phyloP scores from a whole-genome alignment of 2,797 vertebrate genomes.

The Acanthiza pusilla region DNA sequence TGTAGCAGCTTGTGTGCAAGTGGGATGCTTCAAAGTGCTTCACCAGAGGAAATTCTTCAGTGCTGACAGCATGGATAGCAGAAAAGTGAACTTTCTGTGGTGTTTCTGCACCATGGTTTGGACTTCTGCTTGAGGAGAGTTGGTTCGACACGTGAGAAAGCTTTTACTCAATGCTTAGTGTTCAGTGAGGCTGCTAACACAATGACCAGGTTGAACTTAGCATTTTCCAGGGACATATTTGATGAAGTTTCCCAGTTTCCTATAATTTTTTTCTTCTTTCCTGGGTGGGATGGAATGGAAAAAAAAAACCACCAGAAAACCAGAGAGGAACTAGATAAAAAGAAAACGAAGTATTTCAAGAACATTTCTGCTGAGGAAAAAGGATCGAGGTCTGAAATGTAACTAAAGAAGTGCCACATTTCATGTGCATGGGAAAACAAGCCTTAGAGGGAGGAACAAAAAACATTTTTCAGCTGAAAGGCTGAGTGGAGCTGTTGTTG shows the following conservation, averaged over 20 bases:
- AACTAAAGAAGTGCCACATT: not conserved
- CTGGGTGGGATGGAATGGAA: not conserved
- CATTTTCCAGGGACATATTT: not conserved
- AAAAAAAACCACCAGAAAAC: not conserved
- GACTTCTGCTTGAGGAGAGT: not conserved
- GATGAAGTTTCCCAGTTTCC: not conserved
- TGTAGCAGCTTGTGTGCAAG: constrained; percentile 25
- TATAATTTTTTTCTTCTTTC: not conserved
- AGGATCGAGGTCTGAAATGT: not conserved
- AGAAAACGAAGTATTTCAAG: not conserved
- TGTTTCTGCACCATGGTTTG: not conserved
- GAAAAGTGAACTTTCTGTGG: not conserved
- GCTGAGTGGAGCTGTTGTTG: not conserved
- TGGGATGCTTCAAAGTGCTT: not conserved
- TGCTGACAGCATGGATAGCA: not conserved
- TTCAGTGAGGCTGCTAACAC: not conserved
- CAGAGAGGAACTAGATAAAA: not conserved
- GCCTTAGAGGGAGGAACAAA: not conserved
- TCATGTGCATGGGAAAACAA: not conserved
- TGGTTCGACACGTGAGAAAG: not conserved
- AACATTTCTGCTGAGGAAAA: not conserved
- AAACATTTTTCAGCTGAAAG: not conserved
- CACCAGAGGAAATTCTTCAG: not conserved
- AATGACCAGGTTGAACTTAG: not conserved
- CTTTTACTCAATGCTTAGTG: not conserved